These are phyloP conservation scores for Rhabditoides inermis DNA, from an alignment of 2,888 invertebrate genomes.

Conservation along the genomic window DNA sequence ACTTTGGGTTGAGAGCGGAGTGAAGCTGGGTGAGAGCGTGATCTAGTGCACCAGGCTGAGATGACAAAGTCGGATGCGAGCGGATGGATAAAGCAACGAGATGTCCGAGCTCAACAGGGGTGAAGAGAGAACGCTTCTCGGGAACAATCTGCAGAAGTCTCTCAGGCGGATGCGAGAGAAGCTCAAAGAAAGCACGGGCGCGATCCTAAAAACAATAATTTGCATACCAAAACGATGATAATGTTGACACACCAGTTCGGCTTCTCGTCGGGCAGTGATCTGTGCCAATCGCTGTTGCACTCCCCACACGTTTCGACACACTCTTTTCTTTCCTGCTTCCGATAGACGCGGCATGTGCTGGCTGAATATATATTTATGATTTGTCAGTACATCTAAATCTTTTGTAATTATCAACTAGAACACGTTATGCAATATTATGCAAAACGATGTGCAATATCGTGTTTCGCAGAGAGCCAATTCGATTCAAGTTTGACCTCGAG, in stretches of 20 bases:
- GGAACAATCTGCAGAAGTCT: constrained; percentile 54
- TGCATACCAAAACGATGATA: too few relatives aligned
- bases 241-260: too few relatives aligned
- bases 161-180: constrained; percentile 35
- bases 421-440: too few relatives aligned
- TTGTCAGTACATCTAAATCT: too few relatives aligned
- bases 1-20: too few relatives aligned
- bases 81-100: constrained; percentile 66
- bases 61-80: constrained; percentile 57
- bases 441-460: too few relatives aligned
- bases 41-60: constrained; percentile 52
- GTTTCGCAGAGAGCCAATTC: too few relatives aligned
- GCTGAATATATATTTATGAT: constrained; percentile 63
- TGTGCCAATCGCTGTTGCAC: constrained; percentile 77
- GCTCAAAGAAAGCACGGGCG: constrained; percentile 71
- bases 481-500: too few relatives aligned
- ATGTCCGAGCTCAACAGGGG: constrained; percentile 69
- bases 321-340: constrained; percentile 69
- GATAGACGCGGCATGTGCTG: constrained; percentile 73
- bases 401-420: too few relatives aligned
- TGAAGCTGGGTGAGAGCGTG: constrained; percentile 70
- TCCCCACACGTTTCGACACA: constrained; percentile 73
- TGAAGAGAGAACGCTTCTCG: constrained; percentile 69
- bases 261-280: constrained; percentile 64
- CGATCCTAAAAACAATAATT: too few relatives aligned